A percentile compares a stretch with the other conserved stretches of the same genome.
phyloP scores from a whole-genome alignment of 2,797 vertebrate species.

The Diplodus sargus region DNA sequence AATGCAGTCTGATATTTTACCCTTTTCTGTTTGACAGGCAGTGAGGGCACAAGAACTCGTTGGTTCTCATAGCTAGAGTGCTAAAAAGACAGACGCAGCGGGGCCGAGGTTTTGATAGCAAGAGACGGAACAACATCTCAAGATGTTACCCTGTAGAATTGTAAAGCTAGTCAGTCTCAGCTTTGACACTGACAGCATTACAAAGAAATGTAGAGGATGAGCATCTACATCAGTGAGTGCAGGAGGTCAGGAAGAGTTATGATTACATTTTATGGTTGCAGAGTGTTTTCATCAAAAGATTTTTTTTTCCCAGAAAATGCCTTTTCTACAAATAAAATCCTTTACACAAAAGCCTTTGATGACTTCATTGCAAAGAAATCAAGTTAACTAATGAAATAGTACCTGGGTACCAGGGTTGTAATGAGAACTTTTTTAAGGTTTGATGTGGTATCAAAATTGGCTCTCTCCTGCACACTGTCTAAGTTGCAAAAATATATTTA shows the following conservation, averaged over 20 bases:
- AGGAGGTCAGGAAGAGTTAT: not conserved
- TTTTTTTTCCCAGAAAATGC: too few relatives aligned
- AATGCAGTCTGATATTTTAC: slow-evolving; percentile 39
- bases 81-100: slow-evolving; percentile 24
- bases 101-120: slow-evolving; percentile 25
- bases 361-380: not conserved
- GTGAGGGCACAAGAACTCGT: not conserved
- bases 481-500: too few relatives aligned
- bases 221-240: not conserved
- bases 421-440: too few relatives aligned
- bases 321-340: not conserved
- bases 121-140: not conserved
- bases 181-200: slow-evolving; percentile 16
- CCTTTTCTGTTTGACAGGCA: slow-evolving; percentile 29
- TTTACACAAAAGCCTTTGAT: not conserved
- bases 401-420: too few relatives aligned
- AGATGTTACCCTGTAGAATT: not conserved
- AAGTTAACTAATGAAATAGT: too few relatives aligned
- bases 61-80: slow-evolving; percentile 17
- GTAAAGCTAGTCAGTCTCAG: slow-evolving; percentile 9
- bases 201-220: slow-evolving; percentile 5
- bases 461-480: too few relatives aligned
- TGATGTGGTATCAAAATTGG: too few relatives aligned
- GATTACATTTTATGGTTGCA: too few relatives aligned
- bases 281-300: too few relatives aligned